A percentile compares a stretch with the other conserved stretches of the same genome.
These are phyloP conservation scores for Uropsilus gracilis DNA, from an alignment of 2,113 vertebrate genomes.

Conservation along the genomic window DNA sequence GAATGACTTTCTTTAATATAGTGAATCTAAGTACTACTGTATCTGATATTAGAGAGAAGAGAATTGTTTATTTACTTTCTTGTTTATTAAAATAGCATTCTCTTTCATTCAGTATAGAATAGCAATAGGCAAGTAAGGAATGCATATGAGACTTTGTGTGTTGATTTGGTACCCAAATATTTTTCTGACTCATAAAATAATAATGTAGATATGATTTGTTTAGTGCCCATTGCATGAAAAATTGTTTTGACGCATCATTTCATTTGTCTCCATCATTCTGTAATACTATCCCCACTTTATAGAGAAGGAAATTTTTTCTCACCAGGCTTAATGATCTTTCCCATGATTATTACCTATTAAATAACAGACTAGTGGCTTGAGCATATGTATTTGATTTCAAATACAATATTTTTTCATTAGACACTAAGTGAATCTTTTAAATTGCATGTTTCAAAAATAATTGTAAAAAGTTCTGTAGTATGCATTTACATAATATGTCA, in stretches of 20 bases:
- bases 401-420: neutral
- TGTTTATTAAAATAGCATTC: neutral
- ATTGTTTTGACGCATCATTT: neutral
- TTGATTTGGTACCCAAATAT: neutral
- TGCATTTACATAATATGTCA: neutral
- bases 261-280: neutral
- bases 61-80: neutral
- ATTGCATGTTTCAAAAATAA: neutral
- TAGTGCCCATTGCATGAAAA: neutral
- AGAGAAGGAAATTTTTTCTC: neutral
- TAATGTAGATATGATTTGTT: neutral
- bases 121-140: neutral
- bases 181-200: conserved; percentile 14
- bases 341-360: neutral
- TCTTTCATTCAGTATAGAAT: neutral
- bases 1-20: neutral
- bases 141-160: neutral
- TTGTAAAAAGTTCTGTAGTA: neutral
- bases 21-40: neutral
- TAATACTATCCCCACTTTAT: neutral
- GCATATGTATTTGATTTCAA: neutral
- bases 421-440: neutral
- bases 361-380: neutral
- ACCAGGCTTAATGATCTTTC: neutral
- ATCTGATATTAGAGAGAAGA: neutral